Base-by-base conservation (phyloP, 2,113 vertebrate genomes). In the Cebidichthys violaceus region DNA sequence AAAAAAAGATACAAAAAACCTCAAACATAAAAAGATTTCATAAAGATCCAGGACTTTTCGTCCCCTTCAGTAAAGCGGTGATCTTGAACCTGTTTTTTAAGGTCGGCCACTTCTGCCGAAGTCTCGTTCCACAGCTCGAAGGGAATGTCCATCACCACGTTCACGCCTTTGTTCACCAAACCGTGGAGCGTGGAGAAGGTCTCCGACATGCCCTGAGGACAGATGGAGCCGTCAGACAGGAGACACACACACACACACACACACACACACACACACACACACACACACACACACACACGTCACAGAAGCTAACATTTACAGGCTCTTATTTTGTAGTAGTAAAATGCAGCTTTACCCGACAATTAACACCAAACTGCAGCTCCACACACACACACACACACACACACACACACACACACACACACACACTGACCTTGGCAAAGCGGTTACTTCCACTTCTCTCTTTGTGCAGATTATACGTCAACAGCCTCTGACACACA, bases 61-160 rank as follows among this genome's bases (percentile, higher is more conserved):
- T n/a, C 7, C 37, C 37, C 4, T 39, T 39, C 37, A 39, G 37
- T 39, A 9, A 39, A 39, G 2, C 33, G 33, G 33, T 1, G 33
- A 33, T 33, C 5, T 33, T 6, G 33, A 33, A 33, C 33, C 97
- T 99, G 97, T 81, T 99, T 99, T 88, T 99, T 99, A 77, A 99
- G 97, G 90, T 99, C 98, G 0, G 98, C 96, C 52, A 99, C 98
- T 85, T 99, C 98, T 0, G 98, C 98, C 0, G 98, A 99, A 0
- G 98, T 99, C 94, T 99, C 98, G 0, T 99, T 99, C 98, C 98
- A 99, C 70, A 99, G 95, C 91, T 99, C 98, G 0, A 96, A 99
- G 29, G 98, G 98, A 64, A 99, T 99, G 78, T 99, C 98, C 98
- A 99, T 99, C 89, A 99, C 98, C 84, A 99, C 98, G 85, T 99